A percentile compares a stretch with the other conserved stretches of the same genome.
Evolutionary conservation across 2,797 vertebrate species (phyloP).

Genomic region (Gymnopithys bicolor): DNA sequence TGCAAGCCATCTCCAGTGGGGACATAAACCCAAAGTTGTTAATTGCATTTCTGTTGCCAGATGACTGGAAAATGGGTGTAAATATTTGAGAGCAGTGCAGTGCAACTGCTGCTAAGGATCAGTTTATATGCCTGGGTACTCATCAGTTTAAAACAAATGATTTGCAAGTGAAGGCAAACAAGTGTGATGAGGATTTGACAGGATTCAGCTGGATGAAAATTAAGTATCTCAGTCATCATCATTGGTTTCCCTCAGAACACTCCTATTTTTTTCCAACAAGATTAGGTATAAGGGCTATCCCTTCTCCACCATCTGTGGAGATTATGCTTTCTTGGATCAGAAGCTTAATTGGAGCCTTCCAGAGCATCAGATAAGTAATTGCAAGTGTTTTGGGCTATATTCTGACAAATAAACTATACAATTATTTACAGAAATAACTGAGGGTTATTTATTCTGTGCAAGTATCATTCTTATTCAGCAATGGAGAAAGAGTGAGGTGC

Average conservation of each 20-base stretch:
- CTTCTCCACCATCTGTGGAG: neutral
- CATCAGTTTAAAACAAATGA: neutral
- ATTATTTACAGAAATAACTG: neutral
- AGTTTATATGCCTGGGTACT: neutral
- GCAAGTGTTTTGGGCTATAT: neutral
- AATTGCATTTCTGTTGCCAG: neutral
- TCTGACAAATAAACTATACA: neutral
- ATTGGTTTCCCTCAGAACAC: neutral
- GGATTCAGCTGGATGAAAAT: neutral
- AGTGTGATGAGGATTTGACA: neutral
- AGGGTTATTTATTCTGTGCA: neutral
- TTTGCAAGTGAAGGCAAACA: neutral
- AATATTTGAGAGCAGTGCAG: neutral
- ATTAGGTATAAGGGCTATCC: neutral
- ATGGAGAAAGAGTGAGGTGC: neutral
- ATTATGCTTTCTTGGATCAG: neutral
- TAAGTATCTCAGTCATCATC: neutral
- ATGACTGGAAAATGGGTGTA: neutral
- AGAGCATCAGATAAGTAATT: neutral
- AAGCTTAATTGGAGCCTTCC: neutral
- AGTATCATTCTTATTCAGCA: neutral
- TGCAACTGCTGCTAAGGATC: neutral
- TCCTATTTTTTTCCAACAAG: neutral
- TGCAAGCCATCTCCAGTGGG: neutral
- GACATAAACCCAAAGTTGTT: neutral